Evolutionary conservation across 1,140 invertebrate species (phyloP).

Genomic region (Subanguina moxae): DNA sequence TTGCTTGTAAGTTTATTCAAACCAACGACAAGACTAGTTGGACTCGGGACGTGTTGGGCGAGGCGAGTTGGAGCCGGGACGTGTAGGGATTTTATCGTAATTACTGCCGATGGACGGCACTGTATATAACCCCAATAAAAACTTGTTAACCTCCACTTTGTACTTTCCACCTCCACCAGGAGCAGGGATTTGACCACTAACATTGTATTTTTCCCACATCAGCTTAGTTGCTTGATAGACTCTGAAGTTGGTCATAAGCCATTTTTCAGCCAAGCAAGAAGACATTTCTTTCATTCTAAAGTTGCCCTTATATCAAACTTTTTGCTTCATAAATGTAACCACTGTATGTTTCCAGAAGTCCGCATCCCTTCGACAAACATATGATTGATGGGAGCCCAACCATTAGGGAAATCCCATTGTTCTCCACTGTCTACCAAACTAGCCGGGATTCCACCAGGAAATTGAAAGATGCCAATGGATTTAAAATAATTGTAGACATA

Average conservation of each 20-base stretch:
- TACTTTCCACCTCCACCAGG: constrained; percentile 83
- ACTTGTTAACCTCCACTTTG: constrained; percentile 64
- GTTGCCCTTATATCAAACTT: too few relatives aligned
- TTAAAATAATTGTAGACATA: constrained; percentile 67
- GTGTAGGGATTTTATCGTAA: too few relatives aligned
- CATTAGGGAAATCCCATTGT: constrained; percentile 91
- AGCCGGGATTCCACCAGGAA: constrained; percentile 67
- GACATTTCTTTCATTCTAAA: constrained; percentile 67
- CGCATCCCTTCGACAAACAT: constrained; percentile 74
- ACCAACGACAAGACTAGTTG: too few relatives aligned
- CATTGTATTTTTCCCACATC: constrained; percentile 64
- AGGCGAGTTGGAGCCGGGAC: too few relatives aligned
- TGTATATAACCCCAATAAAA: too few relatives aligned
- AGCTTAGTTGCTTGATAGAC: constrained; percentile 64
- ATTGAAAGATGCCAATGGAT: constrained; percentile 64
- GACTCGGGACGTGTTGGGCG: too few relatives aligned
- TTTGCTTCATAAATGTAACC: too few relatives aligned
- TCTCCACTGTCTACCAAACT: not conserved
- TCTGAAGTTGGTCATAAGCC: constrained; percentile 76
- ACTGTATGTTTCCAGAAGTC: constrained; percentile 43
- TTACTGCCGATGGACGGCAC: too few relatives aligned
- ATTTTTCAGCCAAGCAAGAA: constrained; percentile 71
- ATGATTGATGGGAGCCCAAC: constrained; percentile 80
- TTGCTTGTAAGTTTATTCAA: too few relatives aligned
- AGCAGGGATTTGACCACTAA: constrained; percentile 28